Percentiles rank a stretch among this genome's conserved stretches.
phyloP scores from a whole-genome alignment of 2,888 invertebrate species.

The Volucella inflata region DNA sequence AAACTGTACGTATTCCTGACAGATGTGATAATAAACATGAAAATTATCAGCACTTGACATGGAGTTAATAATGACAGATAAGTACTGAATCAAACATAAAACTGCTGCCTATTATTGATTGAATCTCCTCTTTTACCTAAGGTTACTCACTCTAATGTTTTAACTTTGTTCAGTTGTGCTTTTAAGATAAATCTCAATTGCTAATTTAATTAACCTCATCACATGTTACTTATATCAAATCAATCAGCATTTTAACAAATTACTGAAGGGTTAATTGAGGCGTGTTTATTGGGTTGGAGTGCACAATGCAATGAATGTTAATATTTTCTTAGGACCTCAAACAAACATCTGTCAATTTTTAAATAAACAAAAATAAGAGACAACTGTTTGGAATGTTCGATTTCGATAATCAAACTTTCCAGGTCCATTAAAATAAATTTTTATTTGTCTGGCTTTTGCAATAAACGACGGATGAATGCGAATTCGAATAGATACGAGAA shows the following conservation, averaged over 20 bases:
- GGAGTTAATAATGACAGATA: slow-evolving; percentile 28
- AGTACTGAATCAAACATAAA: slow-evolving; percentile 12
- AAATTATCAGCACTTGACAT: slow-evolving; percentile 16
- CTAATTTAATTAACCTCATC: not conserved
- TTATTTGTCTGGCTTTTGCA: no score
- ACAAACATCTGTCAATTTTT: no score
- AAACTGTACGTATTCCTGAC: not conserved
- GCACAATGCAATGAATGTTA: no score
- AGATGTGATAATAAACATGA: slow-evolving; percentile 9
- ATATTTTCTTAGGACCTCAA: no score
- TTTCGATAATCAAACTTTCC: no score
- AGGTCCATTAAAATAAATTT: no score
- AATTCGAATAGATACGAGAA: no score
- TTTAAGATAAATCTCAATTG: not conserved
- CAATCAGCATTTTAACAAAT: not conserved
- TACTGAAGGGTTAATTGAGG: not conserved
- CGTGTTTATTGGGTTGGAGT: no score
- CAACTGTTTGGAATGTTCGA: no score
- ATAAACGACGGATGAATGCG: no score
- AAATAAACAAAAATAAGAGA: no score
- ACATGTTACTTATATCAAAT: not conserved
- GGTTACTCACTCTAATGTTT: not conserved
- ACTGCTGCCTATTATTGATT: not conserved
- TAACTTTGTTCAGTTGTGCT: not conserved
- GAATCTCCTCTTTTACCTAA: not conserved